These are phyloP conservation scores for Amia ocellicauda DNA, from an alignment of 2,113 vertebrate species.

Conservation along the genomic window DNA sequence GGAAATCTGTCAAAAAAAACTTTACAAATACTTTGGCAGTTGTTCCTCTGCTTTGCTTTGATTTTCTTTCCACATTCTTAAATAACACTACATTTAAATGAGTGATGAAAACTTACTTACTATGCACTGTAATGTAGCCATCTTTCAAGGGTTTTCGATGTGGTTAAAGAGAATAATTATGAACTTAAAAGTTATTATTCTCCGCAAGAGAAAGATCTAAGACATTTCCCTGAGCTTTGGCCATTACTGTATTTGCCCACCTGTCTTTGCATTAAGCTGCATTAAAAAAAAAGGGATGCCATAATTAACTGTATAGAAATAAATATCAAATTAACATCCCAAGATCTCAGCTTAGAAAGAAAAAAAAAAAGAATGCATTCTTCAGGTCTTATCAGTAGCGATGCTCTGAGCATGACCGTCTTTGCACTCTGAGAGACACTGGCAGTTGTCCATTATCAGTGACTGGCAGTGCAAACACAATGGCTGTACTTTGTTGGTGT, in stretches of 20 bases:
- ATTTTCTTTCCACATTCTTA: constrained; percentile 8
- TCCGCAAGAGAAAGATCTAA: too few species aligned
- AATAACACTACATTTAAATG: constrained; percentile 12
- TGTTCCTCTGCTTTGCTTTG: constrained; percentile 16
- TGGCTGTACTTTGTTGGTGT: constrained; percentile 55
- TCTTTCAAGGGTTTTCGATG: too few species aligned
- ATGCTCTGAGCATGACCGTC: constrained; percentile 34
- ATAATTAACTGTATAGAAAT: too few species aligned
- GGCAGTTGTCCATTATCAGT: constrained; percentile 60
- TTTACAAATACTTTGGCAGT: constrained; percentile 24
- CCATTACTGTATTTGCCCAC: too few species aligned
- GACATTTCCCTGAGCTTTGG: too few species aligned
- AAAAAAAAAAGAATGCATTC: constrained; percentile 1
- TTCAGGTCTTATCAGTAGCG: constrained; percentile 24
- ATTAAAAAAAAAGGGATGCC: too few species aligned
- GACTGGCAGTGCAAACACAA: constrained; percentile 63
- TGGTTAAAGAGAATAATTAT: too few species aligned
- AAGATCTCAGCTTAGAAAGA: too few species aligned
- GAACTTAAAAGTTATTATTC: too few species aligned
- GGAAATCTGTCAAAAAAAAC: constrained; percentile 14
- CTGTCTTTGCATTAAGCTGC: too few species aligned
- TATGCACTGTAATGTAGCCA: background rate
- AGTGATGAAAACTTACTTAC: constrained; percentile 12
- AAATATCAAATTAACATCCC: too few species aligned
- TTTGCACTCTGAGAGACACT: constrained; percentile 37